Evolutionary conservation across 1,140 invertebrate species (phyloP), one percentile per base, ranked within the genome.

Genomic region (Aphidius ervi): DNA sequence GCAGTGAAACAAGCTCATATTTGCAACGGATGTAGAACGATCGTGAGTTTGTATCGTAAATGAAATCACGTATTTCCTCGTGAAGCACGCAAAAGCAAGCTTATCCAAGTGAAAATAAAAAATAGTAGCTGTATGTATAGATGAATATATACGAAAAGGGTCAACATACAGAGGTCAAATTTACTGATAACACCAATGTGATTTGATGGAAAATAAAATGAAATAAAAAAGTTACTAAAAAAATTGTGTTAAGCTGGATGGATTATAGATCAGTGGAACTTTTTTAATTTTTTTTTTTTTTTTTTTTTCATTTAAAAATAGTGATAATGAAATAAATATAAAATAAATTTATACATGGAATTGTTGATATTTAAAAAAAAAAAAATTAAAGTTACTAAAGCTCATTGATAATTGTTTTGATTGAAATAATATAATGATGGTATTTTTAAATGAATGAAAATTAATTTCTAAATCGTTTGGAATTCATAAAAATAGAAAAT

Each of bases 11-110:
- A 60, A 48, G 61, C 60, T 55, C 63, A 70, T 68, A 70, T 70
- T 72, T 68, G 66, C 68, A 72, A 46, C 67, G 67, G 68, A 72
- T 71, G 65, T 66, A 66, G 70, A 74, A 31, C 66, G 69, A 77
- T 76, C 70, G 71, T 67, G 67, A 73, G 64, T 74, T 72, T 70
- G 70, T 75, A 75, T 76, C 74, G 70, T 69, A 76, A 79, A 79
- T 79, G 72, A 75, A 78, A 78, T 78, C 76, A 75, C 75, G 74
- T 72, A 77, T 71, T 72, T 67, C 66, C 60, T 69, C 64, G 67
- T 70, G 70, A 58, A 69, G 68, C 68, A 65, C 67, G 70, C 65
- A 69, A 74, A 69, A 31, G 23, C 23, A 55, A 61, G 65, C 67
- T 68, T 63, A 31, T 31, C 23, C 23, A 31, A 31, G 23, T 31